Percentiles rank a stretch among this genome's conserved stretches.
phyloP scores from a whole-genome alignment of 1,140 invertebrate species.

The Rhynchophorus ferrugineus region DNA sequence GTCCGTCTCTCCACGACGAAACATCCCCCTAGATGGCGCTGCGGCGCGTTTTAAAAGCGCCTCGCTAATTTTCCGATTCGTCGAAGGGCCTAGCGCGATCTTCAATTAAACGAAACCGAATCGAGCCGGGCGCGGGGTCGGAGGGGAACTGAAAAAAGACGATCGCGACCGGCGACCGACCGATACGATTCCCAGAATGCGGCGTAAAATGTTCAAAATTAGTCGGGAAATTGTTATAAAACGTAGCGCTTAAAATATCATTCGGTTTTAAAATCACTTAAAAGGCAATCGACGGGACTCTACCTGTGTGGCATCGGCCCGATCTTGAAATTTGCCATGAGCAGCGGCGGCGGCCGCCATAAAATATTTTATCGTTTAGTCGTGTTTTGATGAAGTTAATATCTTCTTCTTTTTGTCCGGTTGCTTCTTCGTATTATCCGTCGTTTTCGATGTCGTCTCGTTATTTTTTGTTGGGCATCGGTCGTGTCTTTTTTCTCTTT shows the following conservation, averaged over 20 bases:
- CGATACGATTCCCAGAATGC: slow-evolving; percentile 9
- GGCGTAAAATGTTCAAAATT: slow-evolving; percentile 15
- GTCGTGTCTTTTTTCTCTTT: too few relatives aligned
- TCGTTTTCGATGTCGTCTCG: too few relatives aligned
- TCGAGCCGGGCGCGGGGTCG: not conserved
- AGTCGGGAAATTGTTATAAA: slow-evolving; percentile 10
- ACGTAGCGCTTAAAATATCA: slow-evolving; percentile 6
- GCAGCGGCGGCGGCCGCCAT: not conserved
- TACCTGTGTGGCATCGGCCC: slow-evolving; percentile 10
- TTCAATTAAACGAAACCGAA: not conserved
- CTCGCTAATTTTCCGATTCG: not conserved
- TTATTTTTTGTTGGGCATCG: too few relatives aligned
- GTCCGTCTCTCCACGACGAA: too few relatives aligned
- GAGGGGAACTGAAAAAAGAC: not conserved
- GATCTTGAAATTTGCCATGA: slow-evolving; percentile 2
- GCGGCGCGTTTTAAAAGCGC: not conserved
- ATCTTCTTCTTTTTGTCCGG: slow-evolving; percentile 5
- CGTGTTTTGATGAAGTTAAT: slow-evolving; percentile 17
- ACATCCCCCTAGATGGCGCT: not conserved
- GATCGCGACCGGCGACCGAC: too few relatives aligned
- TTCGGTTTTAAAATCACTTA: slow-evolving; percentile 16
- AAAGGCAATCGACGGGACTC: slow-evolving; percentile 11
- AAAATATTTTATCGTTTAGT: slow-evolving; percentile 9
- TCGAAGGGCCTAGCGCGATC: not conserved
- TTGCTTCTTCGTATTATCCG: not conserved